Evolutionary conservation across 2,797 vertebrate genomes (phyloP).

Genomic region (Betta splendens): DNA sequence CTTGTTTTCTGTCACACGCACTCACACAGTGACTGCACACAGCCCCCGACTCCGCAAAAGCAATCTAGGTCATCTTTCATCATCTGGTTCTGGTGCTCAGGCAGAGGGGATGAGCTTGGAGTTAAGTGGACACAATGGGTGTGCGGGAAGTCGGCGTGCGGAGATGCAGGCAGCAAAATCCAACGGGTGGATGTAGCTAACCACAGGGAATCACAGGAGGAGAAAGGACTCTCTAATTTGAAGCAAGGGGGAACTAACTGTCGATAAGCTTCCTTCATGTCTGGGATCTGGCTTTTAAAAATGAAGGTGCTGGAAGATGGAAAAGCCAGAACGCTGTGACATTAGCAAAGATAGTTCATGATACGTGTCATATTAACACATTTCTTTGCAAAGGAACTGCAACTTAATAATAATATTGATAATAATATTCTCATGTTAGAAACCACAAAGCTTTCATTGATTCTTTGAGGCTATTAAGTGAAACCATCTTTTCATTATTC

Average conservation of each 20-base stretch:
- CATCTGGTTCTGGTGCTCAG: constrained; percentile 57
- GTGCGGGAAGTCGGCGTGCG: constrained; percentile 29
- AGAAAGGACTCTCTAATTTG: constrained; percentile 16
- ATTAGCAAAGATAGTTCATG: constrained; percentile 5
- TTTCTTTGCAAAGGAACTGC: too few relatives aligned
- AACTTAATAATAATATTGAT: too few relatives aligned
- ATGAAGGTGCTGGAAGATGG: constrained; percentile 8
- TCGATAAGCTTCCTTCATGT: background rate
- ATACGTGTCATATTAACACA: background rate
- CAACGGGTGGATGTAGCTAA: constrained; percentile 45
- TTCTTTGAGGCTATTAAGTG: background rate
- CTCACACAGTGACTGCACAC: constrained; percentile 42
- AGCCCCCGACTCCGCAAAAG: constrained; percentile 50
- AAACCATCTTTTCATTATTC: constrained; percentile 10
- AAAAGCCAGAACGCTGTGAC: background rate
- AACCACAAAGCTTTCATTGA: background rate
- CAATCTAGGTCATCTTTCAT: constrained; percentile 79
- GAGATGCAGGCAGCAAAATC: constrained; percentile 32
- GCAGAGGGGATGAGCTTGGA: constrained; percentile 53
- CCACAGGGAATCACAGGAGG: constrained; percentile 8
- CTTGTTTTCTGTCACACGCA: constrained; percentile 63
- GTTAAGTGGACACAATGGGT: constrained; percentile 62
- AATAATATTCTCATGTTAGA: too few relatives aligned
- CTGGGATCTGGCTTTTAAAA: background rate
- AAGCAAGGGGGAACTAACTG: constrained; percentile 9